A percentile compares a stretch with the other conserved stretches of the same genome.
Evolutionary conservation across 2,113 vertebrate genomes (phyloP).

Genomic region (Atherinomorus stipes): DNA sequence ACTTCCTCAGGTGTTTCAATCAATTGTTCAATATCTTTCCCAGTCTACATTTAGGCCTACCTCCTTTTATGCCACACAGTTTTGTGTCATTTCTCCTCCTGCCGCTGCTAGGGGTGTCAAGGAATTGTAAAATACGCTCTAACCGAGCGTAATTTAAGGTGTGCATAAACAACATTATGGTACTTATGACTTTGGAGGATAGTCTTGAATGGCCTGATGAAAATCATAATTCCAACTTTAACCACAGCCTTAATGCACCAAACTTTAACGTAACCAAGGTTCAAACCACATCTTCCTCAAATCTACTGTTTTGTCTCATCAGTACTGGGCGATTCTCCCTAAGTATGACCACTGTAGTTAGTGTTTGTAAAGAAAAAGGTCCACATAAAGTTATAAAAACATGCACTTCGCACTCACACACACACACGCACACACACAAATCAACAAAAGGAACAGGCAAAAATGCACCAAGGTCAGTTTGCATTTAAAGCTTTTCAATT

Average conservation of each 20-base stretch:
- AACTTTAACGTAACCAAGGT: too few relatives aligned
- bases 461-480: constrained; percentile 1
- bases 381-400: not conserved
- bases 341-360: not conserved
- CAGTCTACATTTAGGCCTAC: too few relatives aligned
- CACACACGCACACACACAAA: not conserved
- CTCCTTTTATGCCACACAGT: too few relatives aligned
- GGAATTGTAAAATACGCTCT: too few relatives aligned
- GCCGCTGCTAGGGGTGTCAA: too few relatives aligned
- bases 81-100: too few relatives aligned
- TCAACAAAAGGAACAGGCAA: constrained; percentile 5
- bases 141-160: too few relatives aligned
- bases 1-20: too few relatives aligned
- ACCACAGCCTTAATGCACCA: too few relatives aligned
- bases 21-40: too few relatives aligned
- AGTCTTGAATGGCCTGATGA: not conserved
- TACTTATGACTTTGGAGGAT: too few relatives aligned
- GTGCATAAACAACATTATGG: too few relatives aligned
- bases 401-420: not conserved
- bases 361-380: constrained; percentile 13
- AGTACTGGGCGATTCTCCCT: not conserved
- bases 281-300: not conserved
- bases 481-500: not conserved
- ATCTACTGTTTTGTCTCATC: not conserved
- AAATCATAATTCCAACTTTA: not conserved